Evolutionary conservation across 2,888 invertebrate genomes (phyloP).

Genomic region (Acleris emargana): DNA sequence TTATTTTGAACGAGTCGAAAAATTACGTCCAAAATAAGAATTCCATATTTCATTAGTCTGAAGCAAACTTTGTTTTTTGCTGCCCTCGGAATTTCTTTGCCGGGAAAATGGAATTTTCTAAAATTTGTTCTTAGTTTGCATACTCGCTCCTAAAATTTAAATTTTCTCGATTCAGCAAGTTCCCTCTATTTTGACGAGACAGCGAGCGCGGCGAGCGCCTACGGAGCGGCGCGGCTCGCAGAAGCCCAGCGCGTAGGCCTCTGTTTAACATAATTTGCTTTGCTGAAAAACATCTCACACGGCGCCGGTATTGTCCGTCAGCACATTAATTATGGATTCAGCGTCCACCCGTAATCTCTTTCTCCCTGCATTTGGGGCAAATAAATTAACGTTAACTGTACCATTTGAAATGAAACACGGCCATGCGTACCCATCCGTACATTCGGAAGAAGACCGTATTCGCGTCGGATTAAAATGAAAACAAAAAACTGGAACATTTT

Average conservation of each 20-base stretch:
- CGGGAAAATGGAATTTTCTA: constrained; percentile 32
- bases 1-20: constrained; percentile 27
- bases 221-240: background rate
- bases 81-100: constrained; percentile 34
- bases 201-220: constrained; percentile 5
- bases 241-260: constrained; percentile 1
- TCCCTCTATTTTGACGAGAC: constrained; percentile 35
- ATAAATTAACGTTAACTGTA: constrained; percentile 47
- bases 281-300: constrained; percentile 21
- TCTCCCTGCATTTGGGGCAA: constrained; percentile 40
- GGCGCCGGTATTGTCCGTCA: constrained; percentile 40
- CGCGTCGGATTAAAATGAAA: constrained; percentile 26
- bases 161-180: constrained; percentile 34
- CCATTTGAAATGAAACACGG: constrained; percentile 43
- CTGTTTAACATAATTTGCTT: constrained; percentile 22
- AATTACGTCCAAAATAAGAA: constrained; percentile 33
- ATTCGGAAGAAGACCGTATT: constrained; percentile 41
- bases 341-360: constrained; percentile 49
- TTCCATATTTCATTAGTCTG: constrained; percentile 37
- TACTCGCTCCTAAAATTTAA: constrained; percentile 37
- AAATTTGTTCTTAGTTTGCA: constrained; percentile 38
- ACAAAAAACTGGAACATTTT: constrained; percentile 65
- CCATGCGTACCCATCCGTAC: constrained; percentile 41
- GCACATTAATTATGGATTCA: constrained; percentile 44
- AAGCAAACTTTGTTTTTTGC: constrained; percentile 34